Percentiles rank a stretch among this genome's conserved stretches.
Evolutionary conservation across 1,140 invertebrate species (phyloP).

Genomic region (Dendrolimus punctatus): DNA sequence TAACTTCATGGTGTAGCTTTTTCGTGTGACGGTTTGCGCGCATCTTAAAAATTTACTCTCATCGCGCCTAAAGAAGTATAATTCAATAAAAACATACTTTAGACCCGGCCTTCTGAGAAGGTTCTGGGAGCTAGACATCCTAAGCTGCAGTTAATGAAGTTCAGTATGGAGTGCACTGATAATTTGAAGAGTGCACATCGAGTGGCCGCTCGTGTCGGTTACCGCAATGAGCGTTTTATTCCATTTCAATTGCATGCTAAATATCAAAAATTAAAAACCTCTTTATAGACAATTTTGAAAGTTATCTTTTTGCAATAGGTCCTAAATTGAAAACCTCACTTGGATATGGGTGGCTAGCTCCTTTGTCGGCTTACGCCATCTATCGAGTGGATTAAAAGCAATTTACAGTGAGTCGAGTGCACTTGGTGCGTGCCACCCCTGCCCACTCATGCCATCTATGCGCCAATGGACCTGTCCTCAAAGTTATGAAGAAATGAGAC

Average conservation of each 20-base stretch:
- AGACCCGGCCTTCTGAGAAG: too few relatives aligned
- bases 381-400: constrained; percentile 60
- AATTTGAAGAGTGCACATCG: constrained; percentile 3
- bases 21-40: too few relatives aligned
- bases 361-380: constrained; percentile 40
- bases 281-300: constrained; percentile 7
- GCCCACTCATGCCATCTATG: neutral
- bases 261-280: constrained; percentile 16
- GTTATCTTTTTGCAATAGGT: constrained; percentile 11
- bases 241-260: constrained; percentile 41
- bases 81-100: too few relatives aligned
- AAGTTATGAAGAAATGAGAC: too few relatives aligned
- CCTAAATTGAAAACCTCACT: constrained; percentile 5
- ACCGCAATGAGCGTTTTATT: constrained; percentile 31
- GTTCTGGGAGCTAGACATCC: too few relatives aligned
- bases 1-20: too few relatives aligned
- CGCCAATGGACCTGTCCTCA: too few relatives aligned
- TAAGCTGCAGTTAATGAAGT: too few relatives aligned
- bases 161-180: too few relatives aligned
- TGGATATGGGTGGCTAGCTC: constrained; percentile 14
- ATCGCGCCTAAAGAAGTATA: too few relatives aligned
- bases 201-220: constrained; percentile 21
- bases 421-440: constrained; percentile 24
- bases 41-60: too few relatives aligned
- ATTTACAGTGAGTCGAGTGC: constrained; percentile 47